phyloP scores from a whole-genome alignment of 1,140 invertebrate genomes.

The Drosophila littoralis region DNA sequence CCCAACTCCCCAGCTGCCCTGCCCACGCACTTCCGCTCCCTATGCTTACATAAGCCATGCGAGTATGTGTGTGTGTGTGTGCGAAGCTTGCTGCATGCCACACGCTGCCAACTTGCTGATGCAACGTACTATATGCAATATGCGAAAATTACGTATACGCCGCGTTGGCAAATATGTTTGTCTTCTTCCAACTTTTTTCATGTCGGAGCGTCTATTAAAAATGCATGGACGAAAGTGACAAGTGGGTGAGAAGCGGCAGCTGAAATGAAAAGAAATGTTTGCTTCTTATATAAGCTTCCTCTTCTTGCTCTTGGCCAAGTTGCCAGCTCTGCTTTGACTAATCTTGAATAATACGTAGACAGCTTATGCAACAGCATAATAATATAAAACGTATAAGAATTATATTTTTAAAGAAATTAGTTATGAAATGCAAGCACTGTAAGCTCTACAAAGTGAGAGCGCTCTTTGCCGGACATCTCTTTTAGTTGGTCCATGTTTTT shows the following conservation, averaged over 20 bases:
- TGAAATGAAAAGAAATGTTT: constrained; percentile 48
- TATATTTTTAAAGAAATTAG: neutral
- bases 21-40: constrained; percentile 3
- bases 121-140: constrained; percentile 74
- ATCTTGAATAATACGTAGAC: constrained; percentile 7
- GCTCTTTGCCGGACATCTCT: too few species aligned
- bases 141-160: constrained; percentile 77
- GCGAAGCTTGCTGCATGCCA: constrained; percentile 54
- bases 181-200: constrained; percentile 42
- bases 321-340: constrained; percentile 25
- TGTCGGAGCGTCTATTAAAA: constrained; percentile 49
- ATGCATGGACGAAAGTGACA: constrained; percentile 38
- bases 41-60: constrained; percentile 64
- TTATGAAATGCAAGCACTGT: too few species aligned
- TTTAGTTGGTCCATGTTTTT: too few species aligned
- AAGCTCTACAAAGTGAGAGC: too few species aligned
- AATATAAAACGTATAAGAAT: neutral
- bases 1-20: constrained; percentile 5
- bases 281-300: constrained; percentile 4
- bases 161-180: constrained; percentile 63
- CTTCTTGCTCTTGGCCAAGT: constrained; percentile 19
- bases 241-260: constrained; percentile 11
- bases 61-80: constrained; percentile 20
- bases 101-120: constrained; percentile 61
- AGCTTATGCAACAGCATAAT: neutral